Base-by-base conservation (phyloP, 2,113 vertebrate genomes). In the Percopsis transmontana region DNA sequence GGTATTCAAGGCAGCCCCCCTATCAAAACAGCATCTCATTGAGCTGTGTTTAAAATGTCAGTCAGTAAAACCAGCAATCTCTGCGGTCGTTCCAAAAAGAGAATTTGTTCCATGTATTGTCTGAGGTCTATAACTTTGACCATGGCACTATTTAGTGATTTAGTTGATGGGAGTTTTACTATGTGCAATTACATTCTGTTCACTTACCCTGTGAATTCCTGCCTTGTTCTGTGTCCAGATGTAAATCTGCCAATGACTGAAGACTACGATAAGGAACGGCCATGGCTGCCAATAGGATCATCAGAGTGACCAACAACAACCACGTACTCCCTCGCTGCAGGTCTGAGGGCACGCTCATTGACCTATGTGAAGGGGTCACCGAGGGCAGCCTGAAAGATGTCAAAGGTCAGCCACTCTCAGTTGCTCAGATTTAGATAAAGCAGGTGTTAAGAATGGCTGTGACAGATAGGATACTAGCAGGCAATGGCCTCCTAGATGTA, bases 211-310 rank as follows among this genome's bases (percentile, higher is more conserved):
- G 61, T 66, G 21, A 72, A 77, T 76, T 16, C 74, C 61, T 61
- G 15, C 45, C 69, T 18, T n/a, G 6, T 51, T 8, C 48, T 18
- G 3, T 20, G 3, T 68, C 51, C 74, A 87, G 84, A 86, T 87
- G 82, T 62, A 58, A 58, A 76, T 70, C 68, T 64, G 69, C 87
- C 71, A 66, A 81, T 89, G 86, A 88, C 77, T 16, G 27, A 62
- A 52, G 33, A 50, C 55, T 48, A 23, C 52, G 20, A 13, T 38
- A 39, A 65, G 65, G 10, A 38, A 60, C 27, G 58, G 75, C 70
- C 62, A 99, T 99, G 97, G 96, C 97, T 0, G 97, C 96, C 11
- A 94, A 99, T 79, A 93, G 96, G 70, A 98, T 99, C 81, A 92
- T 98, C 82, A 92, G 96, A 56, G 94, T 93, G 0, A 94, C 93